Evolutionary conservation across 92 coral and sea anemone species (phyloP), one percentile per base, ranked within the genome.

Genomic region (Parazoanthus swiftii): DNA sequence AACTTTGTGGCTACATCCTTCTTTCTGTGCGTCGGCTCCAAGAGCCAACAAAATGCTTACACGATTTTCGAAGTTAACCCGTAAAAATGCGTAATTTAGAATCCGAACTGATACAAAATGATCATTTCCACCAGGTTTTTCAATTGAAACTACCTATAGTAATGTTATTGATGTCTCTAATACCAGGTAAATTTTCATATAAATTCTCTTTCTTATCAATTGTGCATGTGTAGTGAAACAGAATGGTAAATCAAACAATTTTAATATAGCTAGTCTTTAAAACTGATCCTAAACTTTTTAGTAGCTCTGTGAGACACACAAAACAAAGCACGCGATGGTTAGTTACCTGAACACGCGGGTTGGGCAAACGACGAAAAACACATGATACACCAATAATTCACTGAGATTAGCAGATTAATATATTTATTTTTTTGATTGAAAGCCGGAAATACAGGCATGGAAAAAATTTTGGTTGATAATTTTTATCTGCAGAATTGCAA

Each of bases 381-480:
- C 77, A 29, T 33, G 66, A 46, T 70, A 84, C 16, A 76, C 74
- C 35, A 84, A 65, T 43, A 43, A 67, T 82, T 82, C 76, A 66
- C 56, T 23, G 76, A 82, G 59, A 82, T 66, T 82, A 82, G n/a
- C 54, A 65, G 86, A 82, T 82, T 82, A 54, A 82, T 29, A 67
- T 65, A 63, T 63, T 66, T 65, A 70, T 37, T 23, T 51, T 44
- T 71, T 84, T 71, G 66, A 83, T 81, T 79, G 76, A 68, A 84
- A 33, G 66, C 87, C 87, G 87, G 87, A 84, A 84, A 71, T 71
- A 11, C 6, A 70, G 87, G 87, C 48, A 84, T 84, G 87, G 78
- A 46, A 84, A 70, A 10, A n/a, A 66, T 66, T 63, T 44, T 66
- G 43, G 44, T 44, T 78, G 37, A 68, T 46, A 23, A 36, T 44